A percentile compares a stretch with the other conserved stretches of the same genome.
phyloP scores from a whole-genome alignment of 2,113 vertebrate species.

The Gracilinanus agilis region DNA sequence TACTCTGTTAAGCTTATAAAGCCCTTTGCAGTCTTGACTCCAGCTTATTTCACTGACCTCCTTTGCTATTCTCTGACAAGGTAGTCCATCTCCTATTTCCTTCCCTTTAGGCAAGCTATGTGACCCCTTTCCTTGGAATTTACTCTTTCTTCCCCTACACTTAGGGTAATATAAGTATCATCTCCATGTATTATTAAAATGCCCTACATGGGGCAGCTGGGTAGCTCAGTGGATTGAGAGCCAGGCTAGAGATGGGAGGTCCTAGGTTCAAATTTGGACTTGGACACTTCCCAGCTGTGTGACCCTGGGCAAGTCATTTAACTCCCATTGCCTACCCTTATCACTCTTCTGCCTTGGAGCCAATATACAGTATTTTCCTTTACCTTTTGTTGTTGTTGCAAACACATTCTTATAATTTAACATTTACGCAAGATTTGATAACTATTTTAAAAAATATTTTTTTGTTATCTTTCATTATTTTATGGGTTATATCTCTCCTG shows the following conservation, averaged over 20 bases:
- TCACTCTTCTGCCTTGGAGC: no score
- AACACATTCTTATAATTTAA: neutral
- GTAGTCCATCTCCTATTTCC: neutral
- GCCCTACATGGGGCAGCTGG: no score
- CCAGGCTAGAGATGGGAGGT: no score
- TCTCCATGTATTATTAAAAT: neutral
- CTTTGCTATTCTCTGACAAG: neutral
- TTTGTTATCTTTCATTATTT: neutral
- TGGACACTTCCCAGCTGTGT: no score
- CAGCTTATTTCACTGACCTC: neutral
- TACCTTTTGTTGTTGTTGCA: no score
- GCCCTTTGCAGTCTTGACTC: neutral
- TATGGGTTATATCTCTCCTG: neutral
- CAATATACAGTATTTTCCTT: no score
- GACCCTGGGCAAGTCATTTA: no score
- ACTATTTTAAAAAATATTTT: neutral
- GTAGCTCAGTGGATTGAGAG: no score
- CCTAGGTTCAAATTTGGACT: no score
- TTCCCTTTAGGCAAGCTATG: neutral
- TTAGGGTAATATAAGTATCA: neutral
- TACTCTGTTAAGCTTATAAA: neutral
- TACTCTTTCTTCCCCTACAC: neutral
- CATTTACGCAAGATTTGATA: neutral
- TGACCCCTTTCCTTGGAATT: neutral
- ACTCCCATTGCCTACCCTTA: no score